Evolutionary conservation across 2,797 vertebrate genomes (phyloP), one percentile per base, ranked within the genome.

Genomic region (Melanotaenia parkinsoni): DNA sequence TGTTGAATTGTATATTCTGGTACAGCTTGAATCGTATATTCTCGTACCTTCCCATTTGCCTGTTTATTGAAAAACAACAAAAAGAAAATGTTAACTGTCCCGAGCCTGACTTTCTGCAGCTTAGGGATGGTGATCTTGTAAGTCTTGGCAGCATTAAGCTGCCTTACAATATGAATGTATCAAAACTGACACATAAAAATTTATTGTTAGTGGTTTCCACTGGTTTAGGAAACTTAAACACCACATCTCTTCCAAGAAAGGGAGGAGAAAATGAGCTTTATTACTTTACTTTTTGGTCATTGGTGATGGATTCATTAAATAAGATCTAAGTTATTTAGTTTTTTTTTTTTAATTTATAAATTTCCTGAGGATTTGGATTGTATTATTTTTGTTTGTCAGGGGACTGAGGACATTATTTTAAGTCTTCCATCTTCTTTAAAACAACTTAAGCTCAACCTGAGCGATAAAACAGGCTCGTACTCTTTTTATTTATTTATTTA

Each of bases 291-390:
- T 63, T 35, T 24, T 28, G 67, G 71, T 79, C 70, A 86, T 72
- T 38, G 71, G 45, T 30, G 37, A 12, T 43, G 14, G 13, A 81
- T 67, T 72, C 80, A 67, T 32, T 80, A 40, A 79, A 70, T 74
- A 45, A 38, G 14, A 60, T 62, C 67, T 47, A 43, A 71, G 76
- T 67, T 58, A 72, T 74, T 86, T 81, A 40, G 74, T 67, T 30
- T 30, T 30, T 30, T 30, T 30, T 30, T 30, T 67, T 16, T 50
- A 75, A 80, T 87, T 71, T n/a, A 12, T 62, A 70, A 77, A 43
- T 24, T 54, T 70, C 58, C 51, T 22, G 67, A 59, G 43, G 53
- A 16, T 71, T 68, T 28, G 58, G 37, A 53, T 40, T 18, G 24
- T 70, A 76, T 77, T 32, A 58, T 24, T 60, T 72, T 60, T 20